Conservation (phyloP, 2,113 vertebrate genomes). For the Hydropotes inermis region DNA sequence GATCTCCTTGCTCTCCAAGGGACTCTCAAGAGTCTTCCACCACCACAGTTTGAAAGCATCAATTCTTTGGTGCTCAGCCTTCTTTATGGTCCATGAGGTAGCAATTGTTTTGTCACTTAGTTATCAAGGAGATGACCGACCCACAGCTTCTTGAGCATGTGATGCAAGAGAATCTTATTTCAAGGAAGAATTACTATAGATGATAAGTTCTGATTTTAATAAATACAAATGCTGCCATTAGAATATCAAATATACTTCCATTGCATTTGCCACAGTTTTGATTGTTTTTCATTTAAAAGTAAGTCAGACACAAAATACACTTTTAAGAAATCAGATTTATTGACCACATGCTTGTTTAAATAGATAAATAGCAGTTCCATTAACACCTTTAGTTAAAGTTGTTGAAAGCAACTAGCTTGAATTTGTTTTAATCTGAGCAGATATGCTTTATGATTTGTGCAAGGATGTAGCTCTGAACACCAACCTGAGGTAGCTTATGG, state of each 20-base stretch:
- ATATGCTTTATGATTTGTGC: neutral
- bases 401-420: neutral
- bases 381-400: neutral
- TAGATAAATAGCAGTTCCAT: neutral
- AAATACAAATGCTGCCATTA: neutral
- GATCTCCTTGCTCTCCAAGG: neutral
- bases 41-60: neutral
- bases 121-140: neutral
- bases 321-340: neutral
- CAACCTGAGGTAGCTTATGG: neutral
- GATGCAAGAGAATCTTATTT: neutral
- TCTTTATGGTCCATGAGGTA: neutral
- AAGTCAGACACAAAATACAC: neutral
- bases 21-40: accelerated
- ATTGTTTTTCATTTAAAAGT: neutral
- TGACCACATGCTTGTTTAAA: neutral
- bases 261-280: neutral
- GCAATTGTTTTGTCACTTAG: neutral
- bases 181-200: neutral
- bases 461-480: neutral
- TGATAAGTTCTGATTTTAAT: neutral
- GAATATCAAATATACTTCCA: neutral
- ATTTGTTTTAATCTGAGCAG: neutral
- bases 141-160: neutral
- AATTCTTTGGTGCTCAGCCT: neutral